Evolutionary conservation across 2,113 vertebrate genomes (phyloP).

Genomic region (Python bivittatus): DNA sequence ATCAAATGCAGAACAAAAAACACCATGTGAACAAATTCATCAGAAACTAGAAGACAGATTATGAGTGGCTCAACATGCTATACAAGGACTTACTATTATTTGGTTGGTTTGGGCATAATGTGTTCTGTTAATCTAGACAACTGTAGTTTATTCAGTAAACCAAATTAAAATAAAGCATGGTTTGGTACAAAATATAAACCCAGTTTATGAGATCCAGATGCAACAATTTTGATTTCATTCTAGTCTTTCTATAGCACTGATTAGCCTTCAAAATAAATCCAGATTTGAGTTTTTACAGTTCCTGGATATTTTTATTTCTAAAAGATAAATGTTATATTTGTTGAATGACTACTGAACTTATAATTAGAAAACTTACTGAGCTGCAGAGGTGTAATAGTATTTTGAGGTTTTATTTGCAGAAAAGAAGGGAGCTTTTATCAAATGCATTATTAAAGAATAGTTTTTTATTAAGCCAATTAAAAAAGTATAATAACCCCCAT

Average conservation of each 20-base stretch:
- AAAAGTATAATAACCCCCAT: background rate
- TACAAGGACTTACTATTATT: background rate
- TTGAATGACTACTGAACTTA: background rate
- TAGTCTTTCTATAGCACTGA: background rate
- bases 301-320: background rate
- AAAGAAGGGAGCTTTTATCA: background rate
- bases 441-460: conserved; percentile 16
- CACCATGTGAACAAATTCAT: background rate
- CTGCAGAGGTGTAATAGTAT: background rate
- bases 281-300: background rate
- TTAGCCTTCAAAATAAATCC: background rate
- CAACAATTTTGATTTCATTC: conserved; percentile 12
- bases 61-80: background rate
- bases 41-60: background rate
- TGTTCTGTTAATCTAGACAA: background rate
- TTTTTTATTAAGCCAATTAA: conserved; percentile 4
- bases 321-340: background rate
- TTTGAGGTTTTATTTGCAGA: background rate
- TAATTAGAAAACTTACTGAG: background rate
- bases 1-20: conserved; percentile 3
- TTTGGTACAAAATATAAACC: background rate
- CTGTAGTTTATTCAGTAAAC: background rate
- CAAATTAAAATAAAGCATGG: background rate
- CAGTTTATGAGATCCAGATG: conserved; percentile 8
- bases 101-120: background rate